Conservation (phyloP, 2,797 vertebrate species). For the Crocodylus rhombifer region DNA sequence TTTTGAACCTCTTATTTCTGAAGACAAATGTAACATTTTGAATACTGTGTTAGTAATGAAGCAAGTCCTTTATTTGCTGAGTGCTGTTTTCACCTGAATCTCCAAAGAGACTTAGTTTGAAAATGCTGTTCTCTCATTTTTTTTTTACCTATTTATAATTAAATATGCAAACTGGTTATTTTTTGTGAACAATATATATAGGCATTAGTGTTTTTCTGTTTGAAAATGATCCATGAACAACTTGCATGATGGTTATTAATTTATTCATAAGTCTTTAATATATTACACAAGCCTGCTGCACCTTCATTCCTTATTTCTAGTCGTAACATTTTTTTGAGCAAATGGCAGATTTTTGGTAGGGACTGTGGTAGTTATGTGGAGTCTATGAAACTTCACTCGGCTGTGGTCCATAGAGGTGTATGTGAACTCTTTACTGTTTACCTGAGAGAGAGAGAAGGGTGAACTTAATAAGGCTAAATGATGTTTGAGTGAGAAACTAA, state of each 20-base stretch:
- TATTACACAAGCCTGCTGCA: neutral
- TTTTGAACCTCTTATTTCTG: neutral
- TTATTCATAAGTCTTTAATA: neutral
- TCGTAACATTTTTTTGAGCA: neutral
- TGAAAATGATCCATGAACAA: neutral
- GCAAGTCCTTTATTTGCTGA: neutral
- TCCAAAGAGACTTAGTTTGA: neutral
- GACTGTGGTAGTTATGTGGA: rapidly evolving
- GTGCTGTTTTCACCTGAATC: neutral
- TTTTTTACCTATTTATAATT: neutral
- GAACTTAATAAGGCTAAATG: neutral
- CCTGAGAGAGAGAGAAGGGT: rapidly evolving
- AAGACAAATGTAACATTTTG: neutral
- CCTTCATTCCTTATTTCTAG: neutral
- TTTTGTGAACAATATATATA: constrained; percentile 8
- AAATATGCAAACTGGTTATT: neutral
- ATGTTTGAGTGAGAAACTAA: rapidly evolving
- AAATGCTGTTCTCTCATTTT: neutral
- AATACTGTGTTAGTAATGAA: neutral
- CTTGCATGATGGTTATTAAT: neutral
- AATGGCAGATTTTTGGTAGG: neutral
- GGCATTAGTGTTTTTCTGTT: neutral
- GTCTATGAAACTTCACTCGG: neutral
- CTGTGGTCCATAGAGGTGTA: neutral
- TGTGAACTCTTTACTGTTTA: neutral